Base-by-base conservation (phyloP, 2,888 invertebrate genomes). In the Himalopsyche anomala region DNA sequence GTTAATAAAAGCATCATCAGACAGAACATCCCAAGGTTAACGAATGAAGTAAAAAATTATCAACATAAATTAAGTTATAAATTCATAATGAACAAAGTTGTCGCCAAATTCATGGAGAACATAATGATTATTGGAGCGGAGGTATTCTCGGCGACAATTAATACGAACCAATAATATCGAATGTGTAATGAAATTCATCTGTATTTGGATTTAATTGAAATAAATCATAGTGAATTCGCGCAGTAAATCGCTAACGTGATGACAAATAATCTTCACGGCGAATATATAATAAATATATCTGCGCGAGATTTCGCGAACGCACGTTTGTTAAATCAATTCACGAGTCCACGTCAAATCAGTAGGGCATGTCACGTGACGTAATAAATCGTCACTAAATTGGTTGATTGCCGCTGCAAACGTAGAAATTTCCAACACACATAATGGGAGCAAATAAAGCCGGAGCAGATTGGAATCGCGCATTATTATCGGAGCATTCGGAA, bases 341-440 rank as follows among this genome's bases (percentile, higher is more conserved):
- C n/a, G 74, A 80, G 38, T 54, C 82, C 69, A 45, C 80, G 84
- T 62, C 42, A 84, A 84, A 84, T 84, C 84, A 84, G 45, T 55
- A 81, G 42, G 55, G 54, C 56, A 56, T n/a, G 84, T 56, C 84
- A 84, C 84, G 84, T 84, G 80, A 84, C 84, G 84, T 84, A 80
- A 84, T 81, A 80, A 84, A 84, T 84, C 56, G 81, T 81, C 84
- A 84, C 56, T 81, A 80, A 84, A 80, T 62, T 56, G 38, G 80
- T 79, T 56, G 54, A 80, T 79, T 80, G 79, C 51, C 79, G 79
- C 36, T 74, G 84, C 40, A 81, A 81, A 56, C 80, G 84, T 54
- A 55, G 40, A 55, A 82, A 82, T 40, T 82, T 56, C 12, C 82
- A 83, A 45, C 69, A 42, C 45, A 83, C 83, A 62, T 28, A 69